Conservation (phyloP, 2,113 vertebrate species). For the Microtus oregoni region DNA sequence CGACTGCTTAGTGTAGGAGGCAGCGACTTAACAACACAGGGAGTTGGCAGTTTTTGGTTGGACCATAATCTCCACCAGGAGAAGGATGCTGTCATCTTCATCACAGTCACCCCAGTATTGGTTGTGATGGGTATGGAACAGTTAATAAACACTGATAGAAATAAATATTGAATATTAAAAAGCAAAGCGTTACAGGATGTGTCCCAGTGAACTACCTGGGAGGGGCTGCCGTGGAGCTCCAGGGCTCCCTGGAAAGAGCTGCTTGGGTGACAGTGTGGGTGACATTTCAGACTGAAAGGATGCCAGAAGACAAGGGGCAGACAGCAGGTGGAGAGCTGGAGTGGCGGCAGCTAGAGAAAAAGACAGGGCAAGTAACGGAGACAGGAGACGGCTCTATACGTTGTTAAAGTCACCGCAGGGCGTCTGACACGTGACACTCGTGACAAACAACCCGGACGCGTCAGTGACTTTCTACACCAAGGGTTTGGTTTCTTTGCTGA, state of each 20-base stretch:
- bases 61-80: neutral
- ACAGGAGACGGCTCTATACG: neutral
- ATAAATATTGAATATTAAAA: neutral
- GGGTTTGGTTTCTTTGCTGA: neutral
- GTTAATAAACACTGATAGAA: neutral
- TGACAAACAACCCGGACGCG: neutral
- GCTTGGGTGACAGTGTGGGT: neutral
- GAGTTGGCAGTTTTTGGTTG: neutral
- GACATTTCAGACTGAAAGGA: neutral
- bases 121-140: neutral
- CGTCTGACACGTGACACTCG: neutral
- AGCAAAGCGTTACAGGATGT: neutral
- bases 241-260: neutral
- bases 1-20: neutral
- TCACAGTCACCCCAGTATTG: neutral
- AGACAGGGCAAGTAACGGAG: neutral
- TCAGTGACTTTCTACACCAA: neutral
- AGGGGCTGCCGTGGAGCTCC: neutral
- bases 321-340: neutral
- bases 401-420: neutral
- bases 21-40: neutral
- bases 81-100: neutral
- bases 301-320: neutral
- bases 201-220: neutral
- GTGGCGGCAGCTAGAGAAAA: neutral